Conservation (phyloP, 2,888 invertebrate species). For the Cancer borealis region DNA sequence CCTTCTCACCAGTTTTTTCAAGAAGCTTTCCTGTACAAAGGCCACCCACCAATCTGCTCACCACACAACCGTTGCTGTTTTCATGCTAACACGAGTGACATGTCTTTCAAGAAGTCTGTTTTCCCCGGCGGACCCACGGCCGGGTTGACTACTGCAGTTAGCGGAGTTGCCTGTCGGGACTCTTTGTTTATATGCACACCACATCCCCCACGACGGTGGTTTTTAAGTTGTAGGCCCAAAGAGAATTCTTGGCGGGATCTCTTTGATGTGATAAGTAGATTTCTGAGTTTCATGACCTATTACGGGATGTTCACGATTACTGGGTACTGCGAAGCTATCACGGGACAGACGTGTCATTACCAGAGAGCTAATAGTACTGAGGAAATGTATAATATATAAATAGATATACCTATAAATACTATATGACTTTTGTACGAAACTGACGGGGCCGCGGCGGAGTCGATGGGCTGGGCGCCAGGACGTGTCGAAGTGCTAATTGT, state of each 20-base stretch:
- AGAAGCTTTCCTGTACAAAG: conserved; percentile 72
- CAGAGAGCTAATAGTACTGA: conserved; percentile 74
- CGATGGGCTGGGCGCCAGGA: conserved; percentile 32
- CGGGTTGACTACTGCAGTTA: conserved; percentile 58
- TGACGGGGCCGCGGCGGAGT: conserved; percentile 38
- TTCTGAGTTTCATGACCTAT: conserved; percentile 73
- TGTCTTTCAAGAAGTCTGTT: conserved; percentile 68
- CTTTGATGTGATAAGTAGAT: conserved; percentile 76
- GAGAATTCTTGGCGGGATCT: conserved; percentile 65
- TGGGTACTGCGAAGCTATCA: conserved; percentile 51
- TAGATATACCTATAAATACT: conserved; percentile 72
- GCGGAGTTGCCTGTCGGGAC: conserved; percentile 54
- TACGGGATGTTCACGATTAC: conserved; percentile 54
- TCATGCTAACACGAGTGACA: conserved; percentile 64
- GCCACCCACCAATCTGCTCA: conserved; percentile 63
- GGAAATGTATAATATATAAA: conserved; percentile 71
- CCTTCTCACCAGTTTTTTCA: conserved; percentile 34
- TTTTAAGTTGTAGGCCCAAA: conserved; percentile 73
- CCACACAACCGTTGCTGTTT: conserved; percentile 64
- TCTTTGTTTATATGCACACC: conserved; percentile 58
- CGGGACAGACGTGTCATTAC: conserved; percentile 63
- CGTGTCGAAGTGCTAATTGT: conserved; percentile 45
- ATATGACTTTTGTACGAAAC: conserved; percentile 73
- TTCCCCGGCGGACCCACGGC: conserved; percentile 35
- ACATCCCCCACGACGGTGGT: conserved; percentile 57